Evolutionary conservation across 2,797 vertebrate species (phyloP).

Genomic region (Spatula clypeata): DNA sequence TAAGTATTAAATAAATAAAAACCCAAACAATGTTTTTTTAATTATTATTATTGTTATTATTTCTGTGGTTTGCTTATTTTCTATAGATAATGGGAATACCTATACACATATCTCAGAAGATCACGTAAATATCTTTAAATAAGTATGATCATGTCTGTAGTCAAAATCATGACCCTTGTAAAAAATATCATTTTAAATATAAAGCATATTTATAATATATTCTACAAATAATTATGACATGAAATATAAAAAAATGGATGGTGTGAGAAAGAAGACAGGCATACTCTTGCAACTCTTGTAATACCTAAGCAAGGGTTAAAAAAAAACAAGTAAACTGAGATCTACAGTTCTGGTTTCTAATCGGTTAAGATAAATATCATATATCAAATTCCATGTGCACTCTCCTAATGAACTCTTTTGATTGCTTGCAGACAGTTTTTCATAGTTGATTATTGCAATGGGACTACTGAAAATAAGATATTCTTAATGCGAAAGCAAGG

Average conservation of each 20-base stretch:
- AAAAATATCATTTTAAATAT: not conserved
- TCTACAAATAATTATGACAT: not conserved
- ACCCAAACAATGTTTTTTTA: not conserved
- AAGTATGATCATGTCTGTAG: not conserved
- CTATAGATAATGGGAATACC: not conserved
- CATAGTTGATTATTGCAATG: not conserved
- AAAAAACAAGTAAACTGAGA: not conserved
- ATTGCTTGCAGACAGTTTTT: not conserved
- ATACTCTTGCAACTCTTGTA: not conserved
- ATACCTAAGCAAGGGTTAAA: not conserved
- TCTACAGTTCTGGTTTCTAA: not conserved
- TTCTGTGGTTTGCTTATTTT: not conserved
- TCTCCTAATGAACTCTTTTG: not conserved
- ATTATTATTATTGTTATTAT: not conserved
- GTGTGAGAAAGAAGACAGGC: not conserved
- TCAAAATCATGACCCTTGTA: not conserved
- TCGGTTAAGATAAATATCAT: not conserved
- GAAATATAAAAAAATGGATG: not conserved
- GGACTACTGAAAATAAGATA: not conserved
- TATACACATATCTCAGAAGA: not conserved
- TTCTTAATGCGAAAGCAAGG: not conserved
- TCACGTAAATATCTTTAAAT: not conserved
- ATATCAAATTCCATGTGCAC: not conserved
- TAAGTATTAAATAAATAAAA: not conserved
- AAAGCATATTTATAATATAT: not conserved